A percentile compares a stretch with the other conserved stretches of the same genome.
These are phyloP conservation scores for Lamprotornis superbus DNA, from an alignment of 2,113 vertebrate genomes.

Conservation along the genomic window DNA sequence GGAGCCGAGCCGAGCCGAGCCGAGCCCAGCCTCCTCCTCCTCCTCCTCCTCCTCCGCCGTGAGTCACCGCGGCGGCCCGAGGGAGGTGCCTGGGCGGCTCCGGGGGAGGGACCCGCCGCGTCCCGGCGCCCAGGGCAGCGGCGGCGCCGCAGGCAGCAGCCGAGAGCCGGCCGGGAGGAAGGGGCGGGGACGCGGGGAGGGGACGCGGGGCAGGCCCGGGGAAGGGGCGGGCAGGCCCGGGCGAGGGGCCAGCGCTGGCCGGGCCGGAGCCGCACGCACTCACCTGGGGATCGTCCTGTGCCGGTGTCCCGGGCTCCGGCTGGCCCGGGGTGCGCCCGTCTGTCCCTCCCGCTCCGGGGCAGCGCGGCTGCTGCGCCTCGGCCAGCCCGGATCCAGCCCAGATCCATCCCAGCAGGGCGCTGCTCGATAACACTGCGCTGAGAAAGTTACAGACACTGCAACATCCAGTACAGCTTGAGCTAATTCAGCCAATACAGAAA, in stretches of 20 bases:
- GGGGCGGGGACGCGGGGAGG: no score
- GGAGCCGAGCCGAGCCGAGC: background rate
- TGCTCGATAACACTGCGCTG: accelerated
- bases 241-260: no score
- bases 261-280: background rate
- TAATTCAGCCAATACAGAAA: background rate
- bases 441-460: background rate
- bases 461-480: background rate
- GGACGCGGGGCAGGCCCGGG: background rate
- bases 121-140: no score
- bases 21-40: background rate
- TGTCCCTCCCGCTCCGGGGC: background rate
- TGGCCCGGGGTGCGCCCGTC: no score
- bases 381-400: background rate
- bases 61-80: no score
- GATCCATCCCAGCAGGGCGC: accelerated
- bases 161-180: no score
- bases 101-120: no score
- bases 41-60: no score
- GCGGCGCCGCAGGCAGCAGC: no score
- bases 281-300: accelerated
- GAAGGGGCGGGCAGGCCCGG: conserved; percentile 40
- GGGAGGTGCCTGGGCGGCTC: no score
- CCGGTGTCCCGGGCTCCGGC: background rate
- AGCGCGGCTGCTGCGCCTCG: accelerated